These are phyloP conservation scores for Emys orbicularis DNA, from an alignment of 2,797 vertebrate species.

Conservation along the genomic window DNA sequence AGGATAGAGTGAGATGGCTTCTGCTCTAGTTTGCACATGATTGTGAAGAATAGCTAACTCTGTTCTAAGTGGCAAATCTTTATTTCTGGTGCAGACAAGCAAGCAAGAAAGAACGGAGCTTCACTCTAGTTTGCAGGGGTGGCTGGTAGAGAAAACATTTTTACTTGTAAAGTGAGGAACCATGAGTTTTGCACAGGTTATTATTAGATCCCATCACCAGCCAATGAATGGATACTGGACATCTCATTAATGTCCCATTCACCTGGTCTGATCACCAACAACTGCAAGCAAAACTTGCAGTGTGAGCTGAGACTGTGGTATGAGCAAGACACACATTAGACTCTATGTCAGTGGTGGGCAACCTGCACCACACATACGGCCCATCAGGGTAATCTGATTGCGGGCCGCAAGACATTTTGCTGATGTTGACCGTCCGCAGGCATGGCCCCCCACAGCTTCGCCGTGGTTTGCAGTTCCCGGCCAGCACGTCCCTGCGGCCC, in stretches of 20 bases:
- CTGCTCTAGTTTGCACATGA: background rate
- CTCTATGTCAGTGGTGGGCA: too few relatives aligned
- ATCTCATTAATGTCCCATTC: background rate
- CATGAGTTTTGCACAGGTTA: background rate
- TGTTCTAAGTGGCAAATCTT: background rate
- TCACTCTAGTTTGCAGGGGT: background rate
- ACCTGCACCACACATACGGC: too few relatives aligned
- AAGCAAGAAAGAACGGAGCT: background rate
- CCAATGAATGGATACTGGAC: background rate
- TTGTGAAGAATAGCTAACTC: background rate
- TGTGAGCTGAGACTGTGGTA: too few relatives aligned
- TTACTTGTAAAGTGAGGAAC: background rate
- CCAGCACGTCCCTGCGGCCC: too few relatives aligned
- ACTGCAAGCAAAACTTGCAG: too few relatives aligned
- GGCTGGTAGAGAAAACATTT: background rate
- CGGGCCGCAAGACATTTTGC: too few relatives aligned
- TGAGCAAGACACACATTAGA: too few relatives aligned
- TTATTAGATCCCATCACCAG: background rate
- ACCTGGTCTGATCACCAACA: too few relatives aligned
- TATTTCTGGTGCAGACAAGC: background rate
- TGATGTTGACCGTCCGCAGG: too few relatives aligned
- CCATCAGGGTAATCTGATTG: too few relatives aligned
- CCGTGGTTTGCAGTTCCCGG: rapidly evolving
- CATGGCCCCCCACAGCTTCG: too few relatives aligned
- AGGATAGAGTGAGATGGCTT: background rate